Conservation (phyloP, 2,888 invertebrate genomes). For the Ceramica pisi region DNA sequence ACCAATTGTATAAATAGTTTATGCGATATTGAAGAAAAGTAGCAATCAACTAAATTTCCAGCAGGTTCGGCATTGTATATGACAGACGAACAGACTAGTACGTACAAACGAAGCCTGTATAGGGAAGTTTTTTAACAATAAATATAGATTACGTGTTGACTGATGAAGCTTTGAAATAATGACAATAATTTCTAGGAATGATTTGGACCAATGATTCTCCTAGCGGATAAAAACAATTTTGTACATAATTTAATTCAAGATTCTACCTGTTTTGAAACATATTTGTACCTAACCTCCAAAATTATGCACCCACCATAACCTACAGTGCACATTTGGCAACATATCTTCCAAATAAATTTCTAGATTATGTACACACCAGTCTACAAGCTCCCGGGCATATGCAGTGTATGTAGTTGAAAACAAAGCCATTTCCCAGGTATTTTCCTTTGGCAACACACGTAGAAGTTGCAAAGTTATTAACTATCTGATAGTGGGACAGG, state of each 20-base stretch:
- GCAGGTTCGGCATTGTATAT: no score
- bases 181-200: no score
- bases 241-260: neutral
- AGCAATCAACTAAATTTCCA: no score
- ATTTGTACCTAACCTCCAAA: neutral
- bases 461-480: slow-evolving; percentile 75
- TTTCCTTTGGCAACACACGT: slow-evolving; percentile 71
- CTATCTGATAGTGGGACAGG: slow-evolving; percentile 73
- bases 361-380: slow-evolving; percentile 54
- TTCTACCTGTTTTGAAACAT: neutral
- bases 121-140: no score
- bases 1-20: neutral
- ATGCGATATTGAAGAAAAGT: no score
- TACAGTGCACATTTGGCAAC: slow-evolving; percentile 45
- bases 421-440: slow-evolving; percentile 74
- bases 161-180: neutral
- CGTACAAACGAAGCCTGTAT: no score
- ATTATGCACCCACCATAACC: slow-evolving; percentile 17
- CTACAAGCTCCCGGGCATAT: slow-evolving; percentile 58
- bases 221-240: neutral
- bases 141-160: neutral
- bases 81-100: no score
- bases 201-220: no score
- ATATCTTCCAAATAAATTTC: slow-evolving; percentile 59
- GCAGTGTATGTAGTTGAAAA: slow-evolving; percentile 69